A percentile compares a stretch with the other conserved stretches of the same genome.
Conservation (phyloP, 2,888 invertebrate species). For the Agrilus mali region DNA sequence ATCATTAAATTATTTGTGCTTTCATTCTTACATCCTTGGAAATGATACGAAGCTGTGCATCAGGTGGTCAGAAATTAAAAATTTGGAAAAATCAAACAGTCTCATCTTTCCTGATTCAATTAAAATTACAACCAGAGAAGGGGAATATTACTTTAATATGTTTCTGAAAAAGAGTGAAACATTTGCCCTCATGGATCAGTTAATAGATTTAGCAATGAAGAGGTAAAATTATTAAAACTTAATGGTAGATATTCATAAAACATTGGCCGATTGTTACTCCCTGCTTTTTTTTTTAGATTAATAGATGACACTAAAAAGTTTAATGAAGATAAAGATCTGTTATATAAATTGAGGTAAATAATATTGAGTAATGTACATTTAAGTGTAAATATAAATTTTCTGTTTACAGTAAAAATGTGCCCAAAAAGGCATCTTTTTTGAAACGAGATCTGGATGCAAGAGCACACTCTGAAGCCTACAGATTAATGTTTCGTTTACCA, state of each 20-base stretch:
- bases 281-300: conserved; percentile 45
- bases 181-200: conserved; percentile 82
- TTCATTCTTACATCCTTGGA: conserved; percentile 89
- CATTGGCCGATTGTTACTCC: background rate
- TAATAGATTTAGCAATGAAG: conserved; percentile 95
- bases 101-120: conserved; percentile 76
- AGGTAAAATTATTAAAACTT: conserved; percentile 35
- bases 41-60: conserved; percentile 78
- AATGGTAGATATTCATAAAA: too few species aligned
- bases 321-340: conserved; percentile 75
- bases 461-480: conserved; percentile 85
- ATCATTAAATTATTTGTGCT: conserved; percentile 92
- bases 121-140: conserved; percentile 72
- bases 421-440: conserved; percentile 81
- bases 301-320: conserved; percentile 87
- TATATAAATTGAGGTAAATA: conserved; percentile 60
- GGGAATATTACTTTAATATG: conserved; percentile 83
- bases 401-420: conserved; percentile 59
- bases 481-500: conserved; percentile 74
- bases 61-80: conserved; percentile 82
- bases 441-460: conserved; percentile 92
- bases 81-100: conserved; percentile 63
- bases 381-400: background rate
- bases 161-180: conserved; percentile 82
- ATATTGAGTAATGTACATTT: background rate